phyloP scores from a whole-genome alignment of 2,888 invertebrate species.

The Leptinotarsa haldemani region DNA sequence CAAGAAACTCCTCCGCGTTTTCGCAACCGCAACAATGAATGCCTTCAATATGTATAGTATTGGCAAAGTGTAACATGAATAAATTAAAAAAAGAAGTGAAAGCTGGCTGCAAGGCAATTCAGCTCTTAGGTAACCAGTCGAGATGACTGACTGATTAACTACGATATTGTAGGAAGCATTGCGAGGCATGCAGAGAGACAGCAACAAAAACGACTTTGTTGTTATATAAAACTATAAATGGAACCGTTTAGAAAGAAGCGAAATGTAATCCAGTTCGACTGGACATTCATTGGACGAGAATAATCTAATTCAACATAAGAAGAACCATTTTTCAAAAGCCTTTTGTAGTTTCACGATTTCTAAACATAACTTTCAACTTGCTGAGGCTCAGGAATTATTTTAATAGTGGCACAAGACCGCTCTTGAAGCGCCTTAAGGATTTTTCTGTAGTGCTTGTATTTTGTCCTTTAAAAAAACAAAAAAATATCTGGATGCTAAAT shows the following conservation, averaged over 20 bases:
- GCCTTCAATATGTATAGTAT: constrained; percentile 24
- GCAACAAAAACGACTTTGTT: background rate
- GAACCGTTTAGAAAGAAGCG: background rate
- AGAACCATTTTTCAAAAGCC: background rate
- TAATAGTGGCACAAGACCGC: too few species aligned
- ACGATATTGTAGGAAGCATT: constrained; percentile 23
- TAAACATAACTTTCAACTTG: too few species aligned
- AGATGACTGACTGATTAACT: constrained; percentile 34
- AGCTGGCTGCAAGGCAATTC: constrained; percentile 41
- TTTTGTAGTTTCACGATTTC: too few species aligned
- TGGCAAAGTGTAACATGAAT: constrained; percentile 43
- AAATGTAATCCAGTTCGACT: background rate
- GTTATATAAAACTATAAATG: constrained; percentile 5
- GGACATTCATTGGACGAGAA: background rate
- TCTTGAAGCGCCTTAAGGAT: too few species aligned
- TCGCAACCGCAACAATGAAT: constrained; percentile 24
- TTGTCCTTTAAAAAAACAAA: too few species aligned
- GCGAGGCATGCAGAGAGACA: constrained; percentile 4
- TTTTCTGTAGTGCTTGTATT: too few species aligned
- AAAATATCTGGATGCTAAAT: too few species aligned
- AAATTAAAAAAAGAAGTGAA: constrained; percentile 46
- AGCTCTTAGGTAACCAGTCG: constrained; percentile 43
- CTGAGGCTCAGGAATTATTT: too few species aligned
- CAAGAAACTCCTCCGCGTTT: constrained; percentile 8
- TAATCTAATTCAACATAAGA: background rate